Base-by-base conservation (phyloP, 1,140 invertebrate species). In the Bombyx mandarina region DNA sequence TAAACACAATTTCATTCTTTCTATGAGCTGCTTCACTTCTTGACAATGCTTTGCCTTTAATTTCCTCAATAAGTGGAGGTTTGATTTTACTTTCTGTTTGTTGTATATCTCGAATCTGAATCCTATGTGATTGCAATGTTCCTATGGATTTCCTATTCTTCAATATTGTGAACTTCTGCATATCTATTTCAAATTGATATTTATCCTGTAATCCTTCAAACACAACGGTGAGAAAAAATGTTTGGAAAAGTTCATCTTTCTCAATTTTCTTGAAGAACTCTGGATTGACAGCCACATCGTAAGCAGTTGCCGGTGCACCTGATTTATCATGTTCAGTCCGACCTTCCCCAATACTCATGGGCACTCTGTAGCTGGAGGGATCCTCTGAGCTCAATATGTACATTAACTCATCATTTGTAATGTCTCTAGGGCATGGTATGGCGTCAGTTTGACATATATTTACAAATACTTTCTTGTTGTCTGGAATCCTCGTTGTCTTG, bases 261-360 rank as follows among this genome's bases (percentile, higher is more conserved):
- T 92, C 84, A 49, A 93, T 89, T 88, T 93, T 94, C 3, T 88
- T 86, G 63, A 93, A 92, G 70, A 96, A 96, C 9, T 84, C 81
- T 7, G 93, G 89, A 77, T 94, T 93, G 8, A 97, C 91, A 7
- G 94, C 93, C 46, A 96, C 90, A 81, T 96, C 95, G 81, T 92
- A 94, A 0, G 91, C 94, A 58, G 90, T 90, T 35, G 92, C 92
- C 0, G 90, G 89, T 10, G 89, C 85, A 10, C 93, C 93, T 64
- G 90, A 91, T 82, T 96, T 97, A 79, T 97, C 96, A 26, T 88
- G 81, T 73, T 96, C 95, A 9, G 88, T 88, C 66, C 94, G 93
- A 50, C 93, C 90, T 74, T 93, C 92, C 1, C 95, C 96, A 64
- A 98, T 93, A 75, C 95, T 96, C 93, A 98, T 95, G 2, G 96